Conservation (phyloP, 92 coral and sea anemone genomes). For the Parazoanthus atlanticus region DNA sequence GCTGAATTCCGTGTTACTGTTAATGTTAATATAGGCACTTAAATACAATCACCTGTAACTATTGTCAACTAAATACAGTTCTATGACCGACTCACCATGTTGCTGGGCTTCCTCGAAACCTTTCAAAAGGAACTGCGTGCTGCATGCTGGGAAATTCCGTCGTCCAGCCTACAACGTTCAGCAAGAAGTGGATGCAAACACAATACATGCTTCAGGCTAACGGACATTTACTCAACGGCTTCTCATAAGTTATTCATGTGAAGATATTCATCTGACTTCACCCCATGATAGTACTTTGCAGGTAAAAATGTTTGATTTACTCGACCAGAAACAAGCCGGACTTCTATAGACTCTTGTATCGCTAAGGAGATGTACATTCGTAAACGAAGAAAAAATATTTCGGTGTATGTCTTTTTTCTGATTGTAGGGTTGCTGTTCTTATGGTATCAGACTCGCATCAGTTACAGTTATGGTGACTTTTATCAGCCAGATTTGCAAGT, state of each 20-base stretch:
- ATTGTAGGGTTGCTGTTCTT: not conserved
- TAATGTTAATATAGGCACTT: too few relatives aligned
- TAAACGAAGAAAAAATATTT: not conserved
- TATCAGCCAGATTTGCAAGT: constrained; percentile 30
- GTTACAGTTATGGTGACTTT: not conserved
- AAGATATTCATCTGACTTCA: not conserved
- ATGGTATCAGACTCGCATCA: constrained; percentile 28
- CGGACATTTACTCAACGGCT: not conserved
- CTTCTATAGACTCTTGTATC: not conserved
- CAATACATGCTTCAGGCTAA: not conserved
- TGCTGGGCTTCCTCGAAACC: not conserved
- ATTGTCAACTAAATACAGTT: not conserved
- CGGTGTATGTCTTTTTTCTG: not conserved
- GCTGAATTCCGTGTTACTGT: too few relatives aligned
- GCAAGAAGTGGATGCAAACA: not conserved
- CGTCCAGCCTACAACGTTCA: not conserved
- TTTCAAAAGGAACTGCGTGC: not conserved
- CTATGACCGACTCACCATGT: not conserved
- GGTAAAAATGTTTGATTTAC: constrained; percentile 1
- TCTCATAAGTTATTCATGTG: not conserved
- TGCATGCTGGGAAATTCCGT: not conserved
- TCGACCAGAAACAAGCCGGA: not conserved
- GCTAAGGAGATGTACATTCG: not conserved
- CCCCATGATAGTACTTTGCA: not conserved
- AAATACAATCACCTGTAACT: not conserved